Evolutionary conservation across 2,797 vertebrate species (phyloP).

Genomic region (Triplophysa bombifrons): DNA sequence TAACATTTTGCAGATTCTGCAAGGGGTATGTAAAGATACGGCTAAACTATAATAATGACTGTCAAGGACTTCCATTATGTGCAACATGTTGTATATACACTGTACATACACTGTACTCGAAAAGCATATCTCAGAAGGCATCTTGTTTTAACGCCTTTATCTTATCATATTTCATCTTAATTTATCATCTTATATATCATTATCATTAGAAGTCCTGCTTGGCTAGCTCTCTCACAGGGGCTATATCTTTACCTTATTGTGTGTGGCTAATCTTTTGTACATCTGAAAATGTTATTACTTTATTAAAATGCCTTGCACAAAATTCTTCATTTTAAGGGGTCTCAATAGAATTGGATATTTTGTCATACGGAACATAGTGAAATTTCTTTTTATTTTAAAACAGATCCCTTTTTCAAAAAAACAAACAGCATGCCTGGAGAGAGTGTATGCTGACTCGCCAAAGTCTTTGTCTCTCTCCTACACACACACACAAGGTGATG

Average conservation of each 20-base stretch:
- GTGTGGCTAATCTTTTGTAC: neutral
- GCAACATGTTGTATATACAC: neutral
- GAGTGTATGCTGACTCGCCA: constrained; percentile 34
- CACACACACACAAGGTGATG: constrained; percentile 46
- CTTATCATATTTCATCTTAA: neutral
- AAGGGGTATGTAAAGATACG: too few relatives aligned
- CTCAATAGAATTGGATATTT: neutral
- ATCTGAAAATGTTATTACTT: neutral
- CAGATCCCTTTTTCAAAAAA: neutral
- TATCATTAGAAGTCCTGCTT: neutral
- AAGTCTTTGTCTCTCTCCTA: constrained; percentile 11
- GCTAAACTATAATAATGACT: too few relatives aligned
- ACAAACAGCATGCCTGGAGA: constrained; percentile 17
- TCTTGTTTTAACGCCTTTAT: neutral
- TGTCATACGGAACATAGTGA: constrained; percentile 1
- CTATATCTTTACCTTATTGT: neutral
- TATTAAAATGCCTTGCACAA: constrained; percentile 19
- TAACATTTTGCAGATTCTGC: too few relatives aligned
- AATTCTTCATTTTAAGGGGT: constrained; percentile 14
- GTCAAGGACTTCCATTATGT: neutral
- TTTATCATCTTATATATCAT: neutral
- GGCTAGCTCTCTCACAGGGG: neutral
- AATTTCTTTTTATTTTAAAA: neutral
- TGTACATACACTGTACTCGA: neutral
- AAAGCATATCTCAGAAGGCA: neutral